A percentile compares a stretch with the other conserved stretches of the same genome.
phyloP scores from a whole-genome alignment of 2,113 vertebrate species.

The Pseudopipra pipra region DNA sequence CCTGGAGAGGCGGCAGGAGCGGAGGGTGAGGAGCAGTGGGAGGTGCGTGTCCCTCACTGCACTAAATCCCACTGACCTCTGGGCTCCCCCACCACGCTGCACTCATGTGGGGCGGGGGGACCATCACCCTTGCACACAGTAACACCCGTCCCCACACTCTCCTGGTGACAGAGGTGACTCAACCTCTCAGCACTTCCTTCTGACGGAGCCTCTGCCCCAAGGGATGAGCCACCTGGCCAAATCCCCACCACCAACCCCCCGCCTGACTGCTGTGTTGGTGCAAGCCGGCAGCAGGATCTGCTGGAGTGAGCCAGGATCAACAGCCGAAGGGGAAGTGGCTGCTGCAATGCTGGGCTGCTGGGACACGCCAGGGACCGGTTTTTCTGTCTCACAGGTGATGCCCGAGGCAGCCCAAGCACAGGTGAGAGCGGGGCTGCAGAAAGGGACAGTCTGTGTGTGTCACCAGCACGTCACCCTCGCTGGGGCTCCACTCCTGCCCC shows the following conservation, averaged over 20 bases:
- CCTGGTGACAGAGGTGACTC: not conserved
- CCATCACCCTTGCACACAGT: not conserved
- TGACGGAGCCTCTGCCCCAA: not conserved
- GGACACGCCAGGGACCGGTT: not conserved
- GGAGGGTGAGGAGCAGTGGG: rapidly evolving
- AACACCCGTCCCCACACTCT: not conserved
- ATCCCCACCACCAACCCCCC: not conserved
- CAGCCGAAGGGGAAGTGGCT: not conserved
- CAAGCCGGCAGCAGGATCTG: not conserved
- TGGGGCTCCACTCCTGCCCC: rapidly evolving
- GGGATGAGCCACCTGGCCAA: not conserved
- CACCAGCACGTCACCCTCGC: rapidly evolving
- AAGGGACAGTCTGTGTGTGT: rapidly evolving
- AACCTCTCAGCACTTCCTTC: not conserved
- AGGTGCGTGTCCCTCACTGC: rapidly evolving
- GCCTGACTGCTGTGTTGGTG: rapidly evolving
- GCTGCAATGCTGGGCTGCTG: not conserved
- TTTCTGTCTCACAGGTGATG: not conserved
- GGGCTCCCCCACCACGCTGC: rapidly evolving
- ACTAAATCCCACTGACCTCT: not conserved
- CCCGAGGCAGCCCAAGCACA: rapidly evolving
- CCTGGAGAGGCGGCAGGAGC: not conserved
- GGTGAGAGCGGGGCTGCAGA: not conserved
- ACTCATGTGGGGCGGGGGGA: not conserved
- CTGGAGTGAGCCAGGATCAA: not conserved